Evolutionary conservation across 2,797 vertebrate genomes (phyloP).

Genomic region (Lithobates sylvaticus): DNA sequence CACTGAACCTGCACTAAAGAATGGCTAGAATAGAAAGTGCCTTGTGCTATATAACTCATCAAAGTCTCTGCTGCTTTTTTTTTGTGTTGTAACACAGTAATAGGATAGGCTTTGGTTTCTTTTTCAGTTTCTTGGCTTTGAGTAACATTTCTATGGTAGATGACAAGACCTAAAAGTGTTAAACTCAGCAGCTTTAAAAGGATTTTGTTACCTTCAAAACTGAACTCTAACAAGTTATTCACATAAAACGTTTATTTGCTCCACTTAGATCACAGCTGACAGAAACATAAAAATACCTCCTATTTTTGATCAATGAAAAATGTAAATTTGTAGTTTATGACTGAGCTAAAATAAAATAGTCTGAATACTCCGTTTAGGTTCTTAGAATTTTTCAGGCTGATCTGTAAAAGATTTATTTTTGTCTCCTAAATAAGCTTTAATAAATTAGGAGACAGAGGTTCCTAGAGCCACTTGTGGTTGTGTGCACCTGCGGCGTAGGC

Average conservation of each 20-base stretch:
- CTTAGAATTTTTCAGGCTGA: too few species aligned
- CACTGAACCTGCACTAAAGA: conserved; percentile 19
- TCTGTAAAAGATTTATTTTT: too few species aligned
- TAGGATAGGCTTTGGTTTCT: background rate
- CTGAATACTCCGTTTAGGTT: background rate
- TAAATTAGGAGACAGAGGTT: too few species aligned
- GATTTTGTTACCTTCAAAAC: background rate
- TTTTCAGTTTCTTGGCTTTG: background rate
- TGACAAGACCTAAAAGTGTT: background rate
- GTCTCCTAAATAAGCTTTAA: too few species aligned
- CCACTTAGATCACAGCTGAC: background rate
- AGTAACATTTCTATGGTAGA: background rate
- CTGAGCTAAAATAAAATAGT: background rate
- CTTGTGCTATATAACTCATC: conserved; percentile 7
- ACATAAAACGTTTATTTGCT: background rate
- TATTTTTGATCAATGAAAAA: background rate
- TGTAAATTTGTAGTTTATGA: background rate
- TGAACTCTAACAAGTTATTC: background rate
- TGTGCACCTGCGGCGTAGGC: too few species aligned
- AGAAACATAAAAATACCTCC: background rate
- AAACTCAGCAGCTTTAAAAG: background rate
- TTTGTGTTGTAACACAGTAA: background rate
- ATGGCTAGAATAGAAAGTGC: conserved; percentile 26
- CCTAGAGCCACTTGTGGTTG: too few species aligned
- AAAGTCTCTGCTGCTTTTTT: conserved; percentile 10